These are phyloP conservation scores for Shinisaurus crocodilurus DNA, from an alignment of 2,113 vertebrate species.

Conservation along the genomic window DNA sequence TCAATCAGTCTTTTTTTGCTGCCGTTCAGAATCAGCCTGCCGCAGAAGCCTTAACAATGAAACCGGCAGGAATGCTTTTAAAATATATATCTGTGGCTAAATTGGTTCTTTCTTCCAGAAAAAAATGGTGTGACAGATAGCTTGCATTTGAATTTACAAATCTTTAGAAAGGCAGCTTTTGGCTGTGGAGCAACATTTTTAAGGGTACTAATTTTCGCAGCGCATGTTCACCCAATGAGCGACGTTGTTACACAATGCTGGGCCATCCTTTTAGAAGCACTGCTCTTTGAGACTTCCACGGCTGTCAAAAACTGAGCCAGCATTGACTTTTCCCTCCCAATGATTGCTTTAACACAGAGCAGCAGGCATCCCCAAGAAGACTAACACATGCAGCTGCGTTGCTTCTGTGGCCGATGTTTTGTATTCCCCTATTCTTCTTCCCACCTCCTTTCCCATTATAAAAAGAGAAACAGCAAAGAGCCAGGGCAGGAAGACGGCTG, in stretches of 20 bases:
- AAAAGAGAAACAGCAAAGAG: not conserved
- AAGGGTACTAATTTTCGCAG: not conserved
- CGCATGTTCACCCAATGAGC: conserved; percentile 30
- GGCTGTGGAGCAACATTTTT: conserved; percentile 35
- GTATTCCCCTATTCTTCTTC: not conserved
- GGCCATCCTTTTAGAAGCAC: conserved; percentile 32
- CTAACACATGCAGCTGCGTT: not conserved
- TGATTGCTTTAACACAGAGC: conserved; percentile 13
- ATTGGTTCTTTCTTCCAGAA: conserved; percentile 37
- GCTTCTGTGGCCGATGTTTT: not conserved
- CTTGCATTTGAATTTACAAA: conserved; percentile 59
- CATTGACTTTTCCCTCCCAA: not conserved
- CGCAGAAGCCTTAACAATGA: conserved; percentile 37
- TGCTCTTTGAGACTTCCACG: conserved; percentile 18
- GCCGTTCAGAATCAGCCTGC: conserved; percentile 13
- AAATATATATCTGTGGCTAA: conserved; percentile 41
- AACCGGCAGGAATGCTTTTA: conserved; percentile 47
- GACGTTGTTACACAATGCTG: not conserved
- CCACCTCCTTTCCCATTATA: no score
- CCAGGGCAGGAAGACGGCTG: not conserved
- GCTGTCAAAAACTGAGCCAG: not conserved
- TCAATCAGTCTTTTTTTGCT: not conserved
- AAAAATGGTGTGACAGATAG: conserved; percentile 48
- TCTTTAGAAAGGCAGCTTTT: conserved; percentile 39
- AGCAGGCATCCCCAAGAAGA: conserved; percentile 28